A percentile compares a stretch with the other conserved stretches of the same genome.
These are phyloP conservation scores for Motacilla tschutschensis DNA, from an alignment of 2,113 vertebrate genomes.

Conservation along the genomic window DNA sequence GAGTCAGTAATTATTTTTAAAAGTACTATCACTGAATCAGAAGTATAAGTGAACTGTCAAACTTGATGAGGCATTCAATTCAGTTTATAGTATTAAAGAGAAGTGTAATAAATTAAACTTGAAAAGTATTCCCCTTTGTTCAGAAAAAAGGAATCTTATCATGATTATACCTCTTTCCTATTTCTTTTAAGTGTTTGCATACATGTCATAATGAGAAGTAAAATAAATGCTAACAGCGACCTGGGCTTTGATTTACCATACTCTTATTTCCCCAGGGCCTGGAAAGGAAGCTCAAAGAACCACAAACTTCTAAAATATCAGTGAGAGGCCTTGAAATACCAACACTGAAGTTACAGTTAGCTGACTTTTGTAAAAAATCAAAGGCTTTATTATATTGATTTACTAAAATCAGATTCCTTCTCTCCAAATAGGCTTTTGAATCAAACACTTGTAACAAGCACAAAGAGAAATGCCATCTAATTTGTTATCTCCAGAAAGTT, in stretches of 20 bases:
- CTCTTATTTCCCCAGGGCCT: slow-evolving; percentile 70
- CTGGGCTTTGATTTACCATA: slow-evolving; percentile 69
- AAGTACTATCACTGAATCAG: background rate
- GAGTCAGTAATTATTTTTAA: background rate
- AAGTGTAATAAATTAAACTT: slow-evolving; percentile 34
- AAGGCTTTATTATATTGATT: slow-evolving; percentile 71
- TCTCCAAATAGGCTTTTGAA: slow-evolving; percentile 64
- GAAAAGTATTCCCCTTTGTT: slow-evolving; percentile 44
- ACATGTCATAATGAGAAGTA: slow-evolving; percentile 68
- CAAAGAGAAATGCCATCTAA: slow-evolving; percentile 62
- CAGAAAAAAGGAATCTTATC: slow-evolving; percentile 23
- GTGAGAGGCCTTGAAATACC: slow-evolving; percentile 69
- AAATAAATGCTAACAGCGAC: slow-evolving; percentile 69
- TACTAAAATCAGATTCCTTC: slow-evolving; percentile 67
- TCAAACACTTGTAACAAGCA: slow-evolving; percentile 63
- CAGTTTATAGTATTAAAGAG: slow-evolving; percentile 8
- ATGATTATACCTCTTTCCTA: slow-evolving; percentile 33
- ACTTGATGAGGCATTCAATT: background rate
- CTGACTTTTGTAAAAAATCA: slow-evolving; percentile 65
- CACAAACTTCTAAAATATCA: slow-evolving; percentile 75
- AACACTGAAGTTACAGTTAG: slow-evolving; percentile 67
- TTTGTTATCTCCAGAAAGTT: slow-evolving; percentile 52
- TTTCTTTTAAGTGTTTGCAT: slow-evolving; percentile 66
- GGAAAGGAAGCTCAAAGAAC: slow-evolving; percentile 71
- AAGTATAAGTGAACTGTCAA: slow-evolving; percentile 30